Evolutionary conservation across 2,113 vertebrate species (phyloP).

Genomic region (Hippocampus abdominalis): DNA sequence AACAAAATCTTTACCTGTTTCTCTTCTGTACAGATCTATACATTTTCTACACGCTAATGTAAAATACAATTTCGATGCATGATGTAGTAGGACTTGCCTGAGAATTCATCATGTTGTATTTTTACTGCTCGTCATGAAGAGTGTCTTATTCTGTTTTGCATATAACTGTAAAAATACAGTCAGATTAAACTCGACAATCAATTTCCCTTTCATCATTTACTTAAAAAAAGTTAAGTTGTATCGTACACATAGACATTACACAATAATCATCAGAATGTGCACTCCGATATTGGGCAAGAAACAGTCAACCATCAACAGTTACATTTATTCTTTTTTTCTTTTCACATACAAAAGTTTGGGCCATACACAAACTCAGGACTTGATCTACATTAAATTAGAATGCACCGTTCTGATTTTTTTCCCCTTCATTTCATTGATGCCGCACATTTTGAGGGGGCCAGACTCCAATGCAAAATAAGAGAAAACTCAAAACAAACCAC

Average conservation of each 20-base stretch:
- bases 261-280: slow-evolving; percentile 72
- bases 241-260: slow-evolving; percentile 76
- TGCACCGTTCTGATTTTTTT: slow-evolving; percentile 49
- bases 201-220: slow-evolving; percentile 65
- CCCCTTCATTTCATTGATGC: slow-evolving; percentile 29
- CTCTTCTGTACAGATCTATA: slow-evolving; percentile 45
- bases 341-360: slow-evolving; percentile 68
- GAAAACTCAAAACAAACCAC: slow-evolving; percentile 42
- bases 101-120: slow-evolving; percentile 59
- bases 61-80: slow-evolving; percentile 52
- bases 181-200: slow-evolving; percentile 76
- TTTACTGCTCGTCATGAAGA: slow-evolving; percentile 51
- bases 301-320: slow-evolving; percentile 75
- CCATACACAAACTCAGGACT: slow-evolving; percentile 62
- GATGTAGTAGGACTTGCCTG: slow-evolving; percentile 65
- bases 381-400: slow-evolving; percentile 67
- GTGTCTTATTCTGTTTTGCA: slow-evolving; percentile 70
- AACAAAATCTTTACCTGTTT: slow-evolving; percentile 35
- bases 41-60: slow-evolving; percentile 48
- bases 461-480: slow-evolving; percentile 49
- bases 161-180: slow-evolving; percentile 81
- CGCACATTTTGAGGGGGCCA: slow-evolving; percentile 43
- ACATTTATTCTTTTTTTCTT: slow-evolving; percentile 64
- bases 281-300: slow-evolving; percentile 77
- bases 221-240: slow-evolving; percentile 72